These are phyloP conservation scores for Picus viridis DNA, from an alignment of 2,797 vertebrate species.

Conservation along the genomic window DNA sequence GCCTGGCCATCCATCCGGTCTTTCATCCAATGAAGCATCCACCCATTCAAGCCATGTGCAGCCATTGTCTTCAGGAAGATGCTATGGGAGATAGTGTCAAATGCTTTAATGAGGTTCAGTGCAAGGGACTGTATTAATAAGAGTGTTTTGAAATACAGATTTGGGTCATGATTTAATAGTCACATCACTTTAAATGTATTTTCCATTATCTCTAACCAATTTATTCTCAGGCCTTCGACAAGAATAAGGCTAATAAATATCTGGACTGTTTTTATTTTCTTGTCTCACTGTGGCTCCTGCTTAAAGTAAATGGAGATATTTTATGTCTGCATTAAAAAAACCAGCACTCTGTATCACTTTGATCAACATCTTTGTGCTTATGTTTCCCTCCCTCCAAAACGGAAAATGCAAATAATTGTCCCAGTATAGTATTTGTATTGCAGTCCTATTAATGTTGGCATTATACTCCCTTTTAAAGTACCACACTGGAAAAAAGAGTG, in stretches of 20 bases:
- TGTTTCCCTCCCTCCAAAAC: conserved; percentile 3
- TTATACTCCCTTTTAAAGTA: conserved; percentile 2
- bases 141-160: conserved; percentile 6
- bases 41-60: too few species aligned
- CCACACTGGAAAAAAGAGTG: not conserved
- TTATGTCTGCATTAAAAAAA: not conserved
- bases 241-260: conserved; percentile 9
- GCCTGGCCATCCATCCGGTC: too few species aligned
- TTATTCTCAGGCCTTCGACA: not conserved
- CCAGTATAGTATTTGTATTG: conserved; percentile 9
- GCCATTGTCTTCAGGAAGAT: too few species aligned
- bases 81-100: too few species aligned
- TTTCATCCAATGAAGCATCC: too few species aligned
- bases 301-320: conserved; percentile 28
- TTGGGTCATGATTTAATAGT: not conserved
- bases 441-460: not conserved
- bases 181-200: not conserved
- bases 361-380: not conserved
- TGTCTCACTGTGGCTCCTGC: conserved; percentile 2
- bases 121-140: not conserved
- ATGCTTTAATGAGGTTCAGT: too few species aligned
- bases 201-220: not conserved
- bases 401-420: conserved; percentile 36
- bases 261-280: not conserved
- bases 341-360: not conserved